Conservation (phyloP, 2,888 invertebrate species). For the Crioceris asparagi region DNA sequence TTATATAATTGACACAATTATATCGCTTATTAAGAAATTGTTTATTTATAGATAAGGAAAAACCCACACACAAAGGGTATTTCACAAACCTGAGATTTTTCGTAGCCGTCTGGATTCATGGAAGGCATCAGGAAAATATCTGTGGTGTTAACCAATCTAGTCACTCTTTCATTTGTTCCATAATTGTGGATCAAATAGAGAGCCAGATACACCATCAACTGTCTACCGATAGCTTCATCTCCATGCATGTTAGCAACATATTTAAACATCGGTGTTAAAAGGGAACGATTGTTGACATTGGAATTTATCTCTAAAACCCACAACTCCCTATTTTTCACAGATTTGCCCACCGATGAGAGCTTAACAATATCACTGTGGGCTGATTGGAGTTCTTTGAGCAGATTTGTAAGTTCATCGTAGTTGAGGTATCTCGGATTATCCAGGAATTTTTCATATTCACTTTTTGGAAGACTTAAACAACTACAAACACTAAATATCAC, state of each 20-base stretch:
- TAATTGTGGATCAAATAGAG: slow-evolving; percentile 74
- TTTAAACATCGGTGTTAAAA: slow-evolving; percentile 79
- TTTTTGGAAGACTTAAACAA: slow-evolving; percentile 11
- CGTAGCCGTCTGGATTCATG: slow-evolving; percentile 96
- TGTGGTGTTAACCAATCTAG: slow-evolving; percentile 69
- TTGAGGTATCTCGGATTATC: slow-evolving; percentile 52
- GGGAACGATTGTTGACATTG: slow-evolving; percentile 48
- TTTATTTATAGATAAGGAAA: no score
- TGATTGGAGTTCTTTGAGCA: slow-evolving; percentile 50
- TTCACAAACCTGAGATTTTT: slow-evolving; percentile 57
- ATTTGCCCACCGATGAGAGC: slow-evolving; percentile 70
- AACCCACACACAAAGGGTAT: slow-evolving; percentile 3
- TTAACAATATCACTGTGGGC: slow-evolving; percentile 60
- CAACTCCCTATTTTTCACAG: slow-evolving; percentile 69
- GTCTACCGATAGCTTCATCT: slow-evolving; percentile 77
- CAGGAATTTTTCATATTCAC: slow-evolving; percentile 45
- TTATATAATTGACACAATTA: no score
- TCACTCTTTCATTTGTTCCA: slow-evolving; percentile 56
- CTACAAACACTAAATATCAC: slow-evolving; percentile 19
- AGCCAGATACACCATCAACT: slow-evolving; percentile 72
- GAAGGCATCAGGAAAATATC: slow-evolving; percentile 95
- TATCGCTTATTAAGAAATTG: no score
- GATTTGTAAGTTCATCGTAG: slow-evolving; percentile 57
- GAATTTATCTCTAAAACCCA: slow-evolving; percentile 72
- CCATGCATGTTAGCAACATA: slow-evolving; percentile 96